Percentiles rank a stretch among this genome's conserved stretches.
Evolutionary conservation across 2,888 invertebrate genomes (phyloP).

Genomic region (Abrostola triplasia): DNA sequence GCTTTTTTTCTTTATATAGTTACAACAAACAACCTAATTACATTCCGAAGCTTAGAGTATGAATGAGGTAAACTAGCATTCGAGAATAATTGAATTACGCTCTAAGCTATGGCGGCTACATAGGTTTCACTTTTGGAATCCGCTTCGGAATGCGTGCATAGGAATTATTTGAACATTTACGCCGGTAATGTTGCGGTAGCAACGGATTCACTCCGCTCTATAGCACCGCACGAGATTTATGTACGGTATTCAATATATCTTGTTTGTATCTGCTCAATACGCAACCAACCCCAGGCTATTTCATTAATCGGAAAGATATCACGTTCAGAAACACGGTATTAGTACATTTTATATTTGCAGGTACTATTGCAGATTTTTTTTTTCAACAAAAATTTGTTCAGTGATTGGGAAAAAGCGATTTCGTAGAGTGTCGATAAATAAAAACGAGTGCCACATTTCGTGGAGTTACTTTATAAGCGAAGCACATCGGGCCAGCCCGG

Average conservation of each 20-base stretch:
- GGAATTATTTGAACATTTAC: slow-evolving; percentile 74
- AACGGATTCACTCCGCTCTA: slow-evolving; percentile 67
- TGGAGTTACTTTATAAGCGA: slow-evolving; percentile 82
- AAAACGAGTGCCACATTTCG: slow-evolving; percentile 76
- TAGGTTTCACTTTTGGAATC: slow-evolving; percentile 68
- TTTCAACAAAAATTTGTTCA: slow-evolving; percentile 56
- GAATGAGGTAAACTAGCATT: slow-evolving; percentile 45
- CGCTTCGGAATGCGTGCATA: slow-evolving; percentile 65
- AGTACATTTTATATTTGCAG: slow-evolving; percentile 44
- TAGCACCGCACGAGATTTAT: slow-evolving; percentile 68
- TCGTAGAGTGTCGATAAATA: slow-evolving; percentile 72
- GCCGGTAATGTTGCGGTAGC: slow-evolving; percentile 67
- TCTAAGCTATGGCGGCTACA: slow-evolving; percentile 49
- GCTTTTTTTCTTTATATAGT: no score
- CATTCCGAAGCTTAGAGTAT: slow-evolving; percentile 17
- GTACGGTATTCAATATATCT: slow-evolving; percentile 72
- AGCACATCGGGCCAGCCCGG: slow-evolving; percentile 77
- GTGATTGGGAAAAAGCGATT: slow-evolving; percentile 70
- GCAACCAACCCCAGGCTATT: slow-evolving; percentile 53
- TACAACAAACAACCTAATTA: no score
- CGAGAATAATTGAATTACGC: slow-evolving; percentile 51
- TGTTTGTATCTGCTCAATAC: slow-evolving; percentile 65
- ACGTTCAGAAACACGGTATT: slow-evolving; percentile 45
- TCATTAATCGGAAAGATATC: slow-evolving; percentile 65
- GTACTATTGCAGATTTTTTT: slow-evolving; percentile 41